Percentiles rank a stretch among this genome's conserved stretches.
phyloP scores from a whole-genome alignment of 2,888 invertebrate genomes.

The Dynastes tityus region DNA sequence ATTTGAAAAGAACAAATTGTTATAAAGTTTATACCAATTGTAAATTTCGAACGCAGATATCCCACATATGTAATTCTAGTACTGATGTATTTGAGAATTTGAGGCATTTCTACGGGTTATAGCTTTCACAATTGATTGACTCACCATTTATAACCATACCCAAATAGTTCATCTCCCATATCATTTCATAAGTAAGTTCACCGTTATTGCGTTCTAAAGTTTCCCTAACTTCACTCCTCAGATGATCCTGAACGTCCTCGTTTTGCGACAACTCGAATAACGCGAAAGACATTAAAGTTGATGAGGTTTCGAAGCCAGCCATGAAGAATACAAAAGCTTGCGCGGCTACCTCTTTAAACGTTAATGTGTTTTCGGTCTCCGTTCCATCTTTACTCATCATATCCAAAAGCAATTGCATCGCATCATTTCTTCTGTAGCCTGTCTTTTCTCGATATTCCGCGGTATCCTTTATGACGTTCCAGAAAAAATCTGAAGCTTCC shows the following conservation, averaged over 20 bases:
- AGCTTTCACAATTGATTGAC: too few species aligned
- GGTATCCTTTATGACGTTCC: conserved; percentile 57
- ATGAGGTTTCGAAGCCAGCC: conserved; percentile 77
- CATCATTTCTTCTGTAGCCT: conserved; percentile 63
- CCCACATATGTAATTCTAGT: too few species aligned
- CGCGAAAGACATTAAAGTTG: conserved; percentile 74
- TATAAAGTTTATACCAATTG: too few species aligned
- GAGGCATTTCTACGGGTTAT: too few species aligned
- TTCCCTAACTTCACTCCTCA: conserved; percentile 59
- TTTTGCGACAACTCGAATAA: conserved; percentile 72
- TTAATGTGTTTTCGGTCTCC: conserved; percentile 53
- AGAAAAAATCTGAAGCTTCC: conserved; percentile 59
- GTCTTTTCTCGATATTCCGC: conserved; percentile 58
- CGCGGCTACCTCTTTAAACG: conserved; percentile 65
- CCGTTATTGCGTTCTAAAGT: conserved; percentile 65
- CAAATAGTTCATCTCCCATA: conserved; percentile 68
- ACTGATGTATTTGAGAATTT: too few species aligned
- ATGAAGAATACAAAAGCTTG: conserved; percentile 76
- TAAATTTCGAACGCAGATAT: too few species aligned
- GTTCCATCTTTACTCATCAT: conserved; percentile 53
- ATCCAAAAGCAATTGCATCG: conserved; percentile 66
- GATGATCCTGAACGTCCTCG: conserved; percentile 65
- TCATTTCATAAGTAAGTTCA: conserved; percentile 68
- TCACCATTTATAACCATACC: conserved; percentile 67
- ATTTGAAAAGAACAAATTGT: too few species aligned